Percentiles rank a stretch among this genome's conserved stretches.
phyloP scores from a whole-genome alignment of 2,888 invertebrate genomes.

The Tubulanus polymorphus region DNA sequence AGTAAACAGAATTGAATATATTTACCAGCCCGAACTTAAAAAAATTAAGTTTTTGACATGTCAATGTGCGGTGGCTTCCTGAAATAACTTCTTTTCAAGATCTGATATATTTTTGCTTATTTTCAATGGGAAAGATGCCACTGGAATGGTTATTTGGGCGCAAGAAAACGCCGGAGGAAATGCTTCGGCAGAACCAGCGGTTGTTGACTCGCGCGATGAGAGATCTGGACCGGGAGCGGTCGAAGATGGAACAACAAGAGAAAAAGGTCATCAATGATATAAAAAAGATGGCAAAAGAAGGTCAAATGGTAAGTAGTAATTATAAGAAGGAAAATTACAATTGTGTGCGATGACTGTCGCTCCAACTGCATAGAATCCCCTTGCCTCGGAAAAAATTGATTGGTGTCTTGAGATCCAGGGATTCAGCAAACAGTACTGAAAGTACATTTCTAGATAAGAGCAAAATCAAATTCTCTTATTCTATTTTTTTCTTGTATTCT shows the following conservation, averaged over 20 bases:
- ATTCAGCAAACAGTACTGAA: background rate
- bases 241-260: constrained; percentile 97
- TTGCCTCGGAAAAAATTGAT: no score
- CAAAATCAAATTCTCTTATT: background rate
- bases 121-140: no score
- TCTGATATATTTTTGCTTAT: no score
- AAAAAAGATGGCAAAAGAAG: constrained; percentile 97
- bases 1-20: no score
- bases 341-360: background rate
- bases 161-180: constrained; percentile 92
- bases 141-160: constrained; percentile 78
- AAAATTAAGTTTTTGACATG: no score
- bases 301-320: constrained; percentile 78
- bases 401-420: no score
- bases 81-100: no score
- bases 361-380: background rate
- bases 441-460: background rate
- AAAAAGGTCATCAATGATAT: constrained; percentile 98
- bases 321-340: background rate
- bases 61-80: no score
- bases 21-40: no score
- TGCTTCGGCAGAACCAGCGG: constrained; percentile 96
- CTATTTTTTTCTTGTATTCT: background rate
- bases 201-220: constrained; percentile 97
- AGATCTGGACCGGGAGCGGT: constrained; percentile 84